Evolutionary conservation across 1,140 invertebrate species (phyloP).

Genomic region (fruit fly (Drosophila melanogaster)): Release_6_plus_ISO1_MT NT_033777.3:7305501-7306000

Average conservation of each 20-base stretch:
- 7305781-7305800: too few relatives aligned
- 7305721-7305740: neutral
- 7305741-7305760: too few relatives aligned
- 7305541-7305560: conserved; percentile 32
- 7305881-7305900: too few relatives aligned
- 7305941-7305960: too few relatives aligned
- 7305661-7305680: conserved; percentile 14
- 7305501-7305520: conserved; percentile 23
- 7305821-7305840: too few relatives aligned
- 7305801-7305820: too few relatives aligned
- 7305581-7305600: conserved; percentile 34
- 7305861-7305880: too few relatives aligned
- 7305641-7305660: conserved; percentile 12
- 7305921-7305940: too few relatives aligned
- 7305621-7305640: conserved; percentile 17
- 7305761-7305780: too few relatives aligned
- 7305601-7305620: conserved; percentile 15
- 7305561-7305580: conserved; percentile 52
- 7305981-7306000: conserved; percentile 18
- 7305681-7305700: neutral
- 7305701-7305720: neutral
- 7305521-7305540: conserved; percentile 19
- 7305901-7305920: too few relatives aligned
- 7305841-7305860: too few relatives aligned
- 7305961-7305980: neutral